Base-by-base conservation (phyloP, 2,797 vertebrate species). In the Pelodytes ibericus region DNA sequence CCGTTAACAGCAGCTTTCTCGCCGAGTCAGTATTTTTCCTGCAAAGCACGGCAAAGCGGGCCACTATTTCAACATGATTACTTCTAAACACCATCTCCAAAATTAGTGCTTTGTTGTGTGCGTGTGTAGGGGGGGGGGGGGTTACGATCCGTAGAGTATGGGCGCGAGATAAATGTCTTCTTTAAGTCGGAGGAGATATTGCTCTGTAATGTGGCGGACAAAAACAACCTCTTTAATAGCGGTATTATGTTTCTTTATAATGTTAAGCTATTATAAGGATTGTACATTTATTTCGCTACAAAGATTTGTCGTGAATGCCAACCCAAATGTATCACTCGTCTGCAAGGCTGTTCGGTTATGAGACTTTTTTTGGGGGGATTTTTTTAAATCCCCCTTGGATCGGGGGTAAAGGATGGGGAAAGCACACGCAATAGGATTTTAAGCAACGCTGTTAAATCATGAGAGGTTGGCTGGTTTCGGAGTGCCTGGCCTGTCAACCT, bases 41-140 rank as follows among this genome's bases (percentile, higher is more conserved):
- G 76, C 2, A 16, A 36, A 60, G 49, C 64, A 63, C 58, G 53
- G 4, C 11, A 16, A 58, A 77, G 63, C 79, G 68, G 82, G 82
- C 69, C 83, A 80, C 82, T 87, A 86, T 86, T 88, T 88, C 87
- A 87, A 85, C 82, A 78, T 86, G 86, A 88, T 88, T 83, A 81
- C 83, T 86, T 80, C 82, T 84, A 87, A 86, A 87, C 84, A 82
- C 80, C 83, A 81, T 72, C 71, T 25, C 86, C 86, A 84, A 87
- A 88, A 89, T 86, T 87, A 85, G 85, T 80, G 44, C 86, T 82
- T 85, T 7, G 75, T 86, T 84, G 85, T 80, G 81, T 77, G 84
- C 59, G 84, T 80, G 85, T 20, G 84, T 80, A 81, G 75, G 84
- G 36, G 60, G 83, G 80, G 85, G 83, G 83, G 77, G 79, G 61